Evolutionary conservation across 1,140 invertebrate species (phyloP).

Genomic region (Zaprionus davidi): DNA sequence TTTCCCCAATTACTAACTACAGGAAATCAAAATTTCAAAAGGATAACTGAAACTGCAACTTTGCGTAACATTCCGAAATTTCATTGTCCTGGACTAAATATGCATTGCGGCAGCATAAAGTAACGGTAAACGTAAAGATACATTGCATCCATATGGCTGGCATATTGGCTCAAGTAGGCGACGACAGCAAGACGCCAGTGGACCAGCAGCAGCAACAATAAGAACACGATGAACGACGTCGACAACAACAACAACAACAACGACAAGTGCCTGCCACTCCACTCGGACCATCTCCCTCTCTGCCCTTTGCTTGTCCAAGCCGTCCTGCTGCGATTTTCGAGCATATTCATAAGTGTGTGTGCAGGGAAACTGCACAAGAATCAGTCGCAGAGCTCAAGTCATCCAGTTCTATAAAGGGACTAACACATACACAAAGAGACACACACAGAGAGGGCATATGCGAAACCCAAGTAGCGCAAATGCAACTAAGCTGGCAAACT

Average conservation of each 20-base stretch:
- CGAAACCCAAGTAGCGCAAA: constrained; percentile 54
- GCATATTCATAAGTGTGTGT: constrained; percentile 28
- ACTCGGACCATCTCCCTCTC: constrained; percentile 9
- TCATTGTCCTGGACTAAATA: constrained; percentile 40
- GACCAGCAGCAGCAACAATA: constrained; percentile 16
- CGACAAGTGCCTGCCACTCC: constrained; percentile 65
- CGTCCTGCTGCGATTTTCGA: constrained; percentile 58
- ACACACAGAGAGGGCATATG: constrained; percentile 18
- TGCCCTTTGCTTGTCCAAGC: constrained; percentile 30
- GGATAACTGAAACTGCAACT: constrained; percentile 22
- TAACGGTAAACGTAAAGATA: constrained; percentile 51
- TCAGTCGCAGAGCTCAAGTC: constrained; percentile 47
- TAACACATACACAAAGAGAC: constrained; percentile 14
- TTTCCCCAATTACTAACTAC: constrained; percentile 9
- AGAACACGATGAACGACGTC: constrained; percentile 35
- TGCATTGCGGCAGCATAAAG: constrained; percentile 30
- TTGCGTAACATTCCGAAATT: constrained; percentile 26
- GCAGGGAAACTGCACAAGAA: constrained; percentile 49
- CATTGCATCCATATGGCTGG: constrained; percentile 73
- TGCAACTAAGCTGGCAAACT: constrained; percentile 69
- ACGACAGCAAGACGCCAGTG: constrained; percentile 47
- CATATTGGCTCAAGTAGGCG: constrained; percentile 67
- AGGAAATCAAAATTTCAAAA: constrained; percentile 14
- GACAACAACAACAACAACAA: constrained; percentile 61
- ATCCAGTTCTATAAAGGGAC: constrained; percentile 60